A percentile compares a stretch with the other conserved stretches of the same genome.
Evolutionary conservation across 2,888 invertebrate species (phyloP).

Genomic region (Ennomos erosarius): DNA sequence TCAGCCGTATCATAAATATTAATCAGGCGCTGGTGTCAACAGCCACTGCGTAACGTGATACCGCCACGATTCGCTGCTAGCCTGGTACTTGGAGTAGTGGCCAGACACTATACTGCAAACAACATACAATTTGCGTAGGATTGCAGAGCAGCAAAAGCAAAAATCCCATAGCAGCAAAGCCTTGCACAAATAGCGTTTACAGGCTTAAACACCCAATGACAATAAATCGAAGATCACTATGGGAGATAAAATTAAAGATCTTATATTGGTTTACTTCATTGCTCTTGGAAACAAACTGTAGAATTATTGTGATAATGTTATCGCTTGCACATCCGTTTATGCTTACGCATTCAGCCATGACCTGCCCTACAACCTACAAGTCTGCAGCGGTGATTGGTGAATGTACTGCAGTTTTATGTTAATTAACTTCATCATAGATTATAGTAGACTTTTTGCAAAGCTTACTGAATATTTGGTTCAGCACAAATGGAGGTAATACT

Average conservation of each 20-base stretch:
- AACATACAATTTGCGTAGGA: conserved; percentile 44
- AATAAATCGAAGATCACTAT: conserved; percentile 37
- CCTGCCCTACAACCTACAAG: conserved; percentile 81
- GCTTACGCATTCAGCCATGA: conserved; percentile 80
- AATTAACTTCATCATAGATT: conserved; percentile 47
- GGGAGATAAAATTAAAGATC: conserved; percentile 33
- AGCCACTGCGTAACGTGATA: conserved; percentile 85
- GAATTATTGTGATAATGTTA: conserved; percentile 68
- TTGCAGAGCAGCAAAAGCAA: conserved; percentile 27
- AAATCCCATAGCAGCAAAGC: conserved; percentile 8
- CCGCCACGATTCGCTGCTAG: conserved; percentile 77
- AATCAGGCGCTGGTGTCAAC: conserved; percentile 86
- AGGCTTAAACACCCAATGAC: conserved; percentile 8
- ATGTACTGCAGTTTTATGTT: conserved; percentile 63
- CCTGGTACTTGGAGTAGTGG: conserved; percentile 72
- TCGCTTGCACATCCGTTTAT: conserved; percentile 78
- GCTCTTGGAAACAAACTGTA: conserved; percentile 53
- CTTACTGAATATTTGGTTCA: conserved; percentile 7
- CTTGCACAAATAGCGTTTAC: conserved; percentile 4
- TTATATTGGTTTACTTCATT: conserved; percentile 51
- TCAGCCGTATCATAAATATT: conserved; percentile 85
- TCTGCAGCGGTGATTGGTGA: conserved; percentile 65
- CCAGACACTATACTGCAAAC: conserved; percentile 63
- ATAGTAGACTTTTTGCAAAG: conserved; percentile 22
- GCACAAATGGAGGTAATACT: too few relatives aligned